These are phyloP conservation scores for Mustela lutreola DNA, from an alignment of 2,113 vertebrate species.

Conservation along the genomic window DNA sequence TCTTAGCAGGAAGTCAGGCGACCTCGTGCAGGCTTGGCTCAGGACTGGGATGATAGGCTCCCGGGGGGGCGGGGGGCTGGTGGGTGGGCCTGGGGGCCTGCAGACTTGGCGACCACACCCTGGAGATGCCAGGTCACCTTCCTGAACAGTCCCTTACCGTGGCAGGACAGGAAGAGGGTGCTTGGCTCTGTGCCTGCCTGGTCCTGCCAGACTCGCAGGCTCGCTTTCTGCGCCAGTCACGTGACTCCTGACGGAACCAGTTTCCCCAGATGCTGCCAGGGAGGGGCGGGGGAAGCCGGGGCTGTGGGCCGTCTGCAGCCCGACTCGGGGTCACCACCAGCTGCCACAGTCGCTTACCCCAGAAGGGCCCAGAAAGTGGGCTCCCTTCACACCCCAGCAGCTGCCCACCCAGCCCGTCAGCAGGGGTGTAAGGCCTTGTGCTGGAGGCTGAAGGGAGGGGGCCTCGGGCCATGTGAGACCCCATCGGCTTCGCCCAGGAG, in stretches of 20 bases:
- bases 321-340: no score
- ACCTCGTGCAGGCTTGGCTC: not conserved
- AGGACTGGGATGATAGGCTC: accelerated
- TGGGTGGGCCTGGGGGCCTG: not conserved
- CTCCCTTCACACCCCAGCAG: not conserved
- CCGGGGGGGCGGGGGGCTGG: no score
- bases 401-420: accelerated
- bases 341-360: not conserved
- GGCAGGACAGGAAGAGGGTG: not conserved
- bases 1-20: accelerated
- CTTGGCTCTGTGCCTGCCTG: not conserved
- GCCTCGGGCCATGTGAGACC: not conserved
- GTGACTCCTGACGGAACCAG: not conserved
- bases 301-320: not conserved
- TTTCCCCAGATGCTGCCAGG: not conserved
- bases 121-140: not conserved
- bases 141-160: accelerated
- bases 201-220: not conserved
- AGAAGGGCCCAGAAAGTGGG: not conserved
- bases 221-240: not conserved
- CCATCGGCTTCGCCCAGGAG: accelerated
- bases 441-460: not conserved
- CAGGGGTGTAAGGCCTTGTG: accelerated
- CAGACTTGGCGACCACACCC: not conserved
- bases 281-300: not conserved